Percentiles rank a stretch among this genome's conserved stretches.
These are phyloP conservation scores for Scaptodrosophila latifasciaeformis DNA, from an alignment of 2,888 invertebrate species.

Conservation along the genomic window DNA sequence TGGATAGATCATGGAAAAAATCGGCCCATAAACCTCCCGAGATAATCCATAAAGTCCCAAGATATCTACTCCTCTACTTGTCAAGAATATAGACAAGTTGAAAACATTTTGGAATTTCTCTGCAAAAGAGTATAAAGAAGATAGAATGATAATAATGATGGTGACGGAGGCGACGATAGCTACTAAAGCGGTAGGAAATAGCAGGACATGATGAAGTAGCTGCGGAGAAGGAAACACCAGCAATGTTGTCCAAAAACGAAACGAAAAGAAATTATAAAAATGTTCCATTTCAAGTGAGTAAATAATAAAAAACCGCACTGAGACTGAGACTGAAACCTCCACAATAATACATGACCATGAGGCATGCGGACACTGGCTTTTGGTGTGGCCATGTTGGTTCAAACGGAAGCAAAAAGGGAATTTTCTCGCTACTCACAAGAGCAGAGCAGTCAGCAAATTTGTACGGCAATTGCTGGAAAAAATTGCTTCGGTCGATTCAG, in stretches of 20 bases:
- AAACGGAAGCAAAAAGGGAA: constrained; percentile 56
- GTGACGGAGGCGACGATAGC: too few species aligned
- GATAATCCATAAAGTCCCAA: too few species aligned
- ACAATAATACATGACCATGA: neutral
- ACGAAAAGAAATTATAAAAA: constrained; percentile 60
- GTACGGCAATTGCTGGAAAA: neutral
- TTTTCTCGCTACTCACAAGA: constrained; percentile 53
- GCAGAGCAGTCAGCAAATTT: constrained; percentile 30
- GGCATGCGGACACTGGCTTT: constrained; percentile 26
- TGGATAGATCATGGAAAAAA: too few species aligned
- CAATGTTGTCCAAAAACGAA: constrained; percentile 14
- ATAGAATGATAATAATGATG: too few species aligned
- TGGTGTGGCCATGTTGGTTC: constrained; percentile 7
- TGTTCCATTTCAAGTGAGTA: constrained; percentile 57
- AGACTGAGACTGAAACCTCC: neutral
- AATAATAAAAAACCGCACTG: constrained; percentile 43
- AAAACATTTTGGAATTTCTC: too few species aligned
- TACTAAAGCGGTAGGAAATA: too few species aligned
- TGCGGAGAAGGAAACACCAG: constrained; percentile 14
- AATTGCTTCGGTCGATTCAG: neutral
- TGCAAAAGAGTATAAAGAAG: too few species aligned
- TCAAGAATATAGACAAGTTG: too few species aligned
- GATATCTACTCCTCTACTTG: too few species aligned
- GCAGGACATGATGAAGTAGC: too few species aligned
- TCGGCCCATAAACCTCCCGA: too few species aligned